Conservation (phyloP, 2,888 invertebrate species). For the Eupeodes luniger region DNA sequence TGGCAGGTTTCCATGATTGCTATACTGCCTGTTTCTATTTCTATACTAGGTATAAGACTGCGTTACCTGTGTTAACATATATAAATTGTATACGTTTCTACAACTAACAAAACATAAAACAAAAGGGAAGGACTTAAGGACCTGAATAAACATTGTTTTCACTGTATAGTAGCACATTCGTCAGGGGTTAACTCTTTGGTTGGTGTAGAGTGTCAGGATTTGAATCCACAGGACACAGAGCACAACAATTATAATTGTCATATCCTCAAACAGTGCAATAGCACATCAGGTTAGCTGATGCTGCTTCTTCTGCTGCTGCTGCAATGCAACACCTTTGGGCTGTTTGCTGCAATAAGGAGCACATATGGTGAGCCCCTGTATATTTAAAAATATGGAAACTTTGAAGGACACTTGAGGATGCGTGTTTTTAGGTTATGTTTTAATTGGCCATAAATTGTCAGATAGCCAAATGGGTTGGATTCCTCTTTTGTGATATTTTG, state of each 20-base stretch:
- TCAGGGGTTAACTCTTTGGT: constrained; percentile 75
- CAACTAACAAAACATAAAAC: constrained; percentile 18
- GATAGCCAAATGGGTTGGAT: constrained; percentile 63
- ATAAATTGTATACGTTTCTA: constrained; percentile 18
- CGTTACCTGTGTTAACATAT: constrained; percentile 66
- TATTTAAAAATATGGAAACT: constrained; percentile 60
- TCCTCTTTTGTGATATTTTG: constrained; percentile 21
- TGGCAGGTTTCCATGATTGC: constrained; percentile 9
- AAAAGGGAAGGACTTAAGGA: constrained; percentile 57
- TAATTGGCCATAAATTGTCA: constrained; percentile 81
- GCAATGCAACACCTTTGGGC: constrained; percentile 72
- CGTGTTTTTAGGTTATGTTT: constrained; percentile 83
- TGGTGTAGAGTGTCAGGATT: constrained; percentile 83
- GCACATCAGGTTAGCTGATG: not conserved
- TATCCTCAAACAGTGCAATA: constrained; percentile 45
- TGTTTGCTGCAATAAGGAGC: constrained; percentile 52
- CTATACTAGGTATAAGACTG: not conserved
- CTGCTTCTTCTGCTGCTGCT: not conserved
- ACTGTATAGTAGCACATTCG: constrained; percentile 66
- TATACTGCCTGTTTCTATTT: not conserved
- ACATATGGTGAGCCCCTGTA: constrained; percentile 64
- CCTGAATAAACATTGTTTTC: constrained; percentile 66
- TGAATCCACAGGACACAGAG: constrained; percentile 81
- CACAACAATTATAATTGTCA: constrained; percentile 61
- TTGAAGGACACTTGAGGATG: constrained; percentile 73